Conservation (phyloP, 2,888 invertebrate species). For the Choristoneura rosaceana region DNA sequence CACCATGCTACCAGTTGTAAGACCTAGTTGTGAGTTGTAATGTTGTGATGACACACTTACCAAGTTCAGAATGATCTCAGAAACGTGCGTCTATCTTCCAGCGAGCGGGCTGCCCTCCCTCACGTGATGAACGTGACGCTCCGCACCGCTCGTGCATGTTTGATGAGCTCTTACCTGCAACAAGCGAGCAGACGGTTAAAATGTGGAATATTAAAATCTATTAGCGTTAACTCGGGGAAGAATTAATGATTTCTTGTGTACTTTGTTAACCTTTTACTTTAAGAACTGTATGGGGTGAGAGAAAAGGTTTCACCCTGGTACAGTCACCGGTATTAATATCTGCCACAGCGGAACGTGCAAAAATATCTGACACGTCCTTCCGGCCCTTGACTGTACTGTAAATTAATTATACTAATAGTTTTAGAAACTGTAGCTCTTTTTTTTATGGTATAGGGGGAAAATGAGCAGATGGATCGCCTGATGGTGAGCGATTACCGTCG, state of each 20-base stretch:
- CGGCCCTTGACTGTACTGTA: too few species aligned
- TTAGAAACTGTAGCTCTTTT: too few species aligned
- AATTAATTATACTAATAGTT: too few species aligned
- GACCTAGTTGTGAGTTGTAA: too few species aligned
- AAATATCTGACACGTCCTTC: too few species aligned
- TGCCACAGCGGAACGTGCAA: too few species aligned
- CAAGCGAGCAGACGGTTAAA: constrained; percentile 27
- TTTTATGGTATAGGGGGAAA: too few species aligned
- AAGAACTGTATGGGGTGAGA: not conserved
- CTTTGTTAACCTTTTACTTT: not conserved
- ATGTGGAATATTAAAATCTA: constrained; percentile 41
- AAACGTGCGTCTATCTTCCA: not conserved
- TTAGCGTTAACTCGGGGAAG: constrained; percentile 23
- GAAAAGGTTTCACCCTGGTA: too few species aligned
- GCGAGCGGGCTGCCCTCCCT: constrained; percentile 7
- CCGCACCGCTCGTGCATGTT: constrained; percentile 25
- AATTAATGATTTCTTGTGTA: not conserved
- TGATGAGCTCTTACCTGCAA: constrained; percentile 38
- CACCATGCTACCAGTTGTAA: too few species aligned
- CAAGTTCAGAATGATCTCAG: not conserved
- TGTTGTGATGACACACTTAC: not conserved
- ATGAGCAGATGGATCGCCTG: too few species aligned
- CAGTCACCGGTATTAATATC: too few species aligned
- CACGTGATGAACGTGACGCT: constrained; percentile 1
- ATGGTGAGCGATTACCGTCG: too few species aligned